Evolutionary conservation across 2,797 vertebrate genomes (phyloP).

Genomic region (Gymnopithys bicolor): DNA sequence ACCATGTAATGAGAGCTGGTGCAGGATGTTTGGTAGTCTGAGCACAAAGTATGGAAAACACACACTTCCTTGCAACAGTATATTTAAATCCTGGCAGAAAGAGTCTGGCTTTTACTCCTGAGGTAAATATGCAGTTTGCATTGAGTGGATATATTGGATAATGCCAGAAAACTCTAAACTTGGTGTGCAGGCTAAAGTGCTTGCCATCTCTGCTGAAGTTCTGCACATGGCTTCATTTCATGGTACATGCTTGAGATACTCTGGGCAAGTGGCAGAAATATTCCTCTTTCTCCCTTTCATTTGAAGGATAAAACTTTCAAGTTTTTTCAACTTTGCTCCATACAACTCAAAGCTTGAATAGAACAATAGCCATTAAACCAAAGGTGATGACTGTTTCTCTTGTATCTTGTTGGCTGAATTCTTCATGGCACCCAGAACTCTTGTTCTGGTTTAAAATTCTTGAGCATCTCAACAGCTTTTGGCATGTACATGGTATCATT

Average conservation of each 20-base stretch:
- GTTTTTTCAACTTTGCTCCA: not conserved
- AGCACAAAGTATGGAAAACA: conserved; percentile 4
- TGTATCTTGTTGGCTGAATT: not conserved
- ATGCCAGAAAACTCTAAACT: not conserved
- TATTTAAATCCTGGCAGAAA: conserved; percentile 23
- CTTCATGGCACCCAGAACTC: not conserved
- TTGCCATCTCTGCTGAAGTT: not conserved
- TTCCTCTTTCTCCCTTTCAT: not conserved
- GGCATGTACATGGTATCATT: not conserved
- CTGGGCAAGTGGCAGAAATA: not conserved
- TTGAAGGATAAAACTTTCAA: not conserved
- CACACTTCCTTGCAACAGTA: not conserved
- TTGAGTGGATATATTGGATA: not conserved
- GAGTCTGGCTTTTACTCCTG: not conserved
- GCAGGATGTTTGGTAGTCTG: not conserved
- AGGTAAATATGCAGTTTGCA: not conserved
- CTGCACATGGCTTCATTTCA: not conserved
- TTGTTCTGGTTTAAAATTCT: not conserved
- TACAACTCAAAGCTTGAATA: not conserved
- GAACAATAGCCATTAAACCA: not conserved
- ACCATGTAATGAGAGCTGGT: not conserved
- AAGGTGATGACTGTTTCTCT: not conserved
- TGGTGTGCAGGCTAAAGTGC: not conserved
- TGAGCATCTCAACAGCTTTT: not conserved
- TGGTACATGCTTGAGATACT: not conserved